Evolutionary conservation across 1,140 invertebrate species (phyloP).

Genomic region (Hycleus cichorii): DNA sequence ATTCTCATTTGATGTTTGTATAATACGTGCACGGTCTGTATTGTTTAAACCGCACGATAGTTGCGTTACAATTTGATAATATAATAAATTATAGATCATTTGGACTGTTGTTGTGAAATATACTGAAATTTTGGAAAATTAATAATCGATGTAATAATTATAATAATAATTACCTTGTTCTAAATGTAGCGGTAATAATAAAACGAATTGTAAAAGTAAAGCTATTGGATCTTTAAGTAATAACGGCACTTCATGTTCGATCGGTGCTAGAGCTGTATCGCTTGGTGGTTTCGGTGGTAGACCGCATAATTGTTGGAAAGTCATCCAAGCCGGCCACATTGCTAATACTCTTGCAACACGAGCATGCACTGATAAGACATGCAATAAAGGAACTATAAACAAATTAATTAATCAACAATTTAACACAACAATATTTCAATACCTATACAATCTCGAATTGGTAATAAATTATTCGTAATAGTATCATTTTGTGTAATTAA

Average conservation of each 20-base stretch:
- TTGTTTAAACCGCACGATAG: slow-evolving; percentile 58
- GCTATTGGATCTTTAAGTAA: slow-evolving; percentile 77
- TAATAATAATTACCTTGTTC: slow-evolving; percentile 62
- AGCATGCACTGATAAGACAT: slow-evolving; percentile 80
- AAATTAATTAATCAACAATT: not conserved
- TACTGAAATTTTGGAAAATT: slow-evolving; percentile 49
- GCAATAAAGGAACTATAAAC: slow-evolving; percentile 69
- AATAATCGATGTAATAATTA: not conserved
- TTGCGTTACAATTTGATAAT: slow-evolving; percentile 77
- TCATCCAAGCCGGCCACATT: slow-evolving; percentile 57
- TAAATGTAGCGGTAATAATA: slow-evolving; percentile 75
- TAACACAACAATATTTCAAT: slow-evolving; percentile 31
- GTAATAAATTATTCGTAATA: slow-evolving; percentile 53
- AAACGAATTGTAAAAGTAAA: slow-evolving; percentile 76
- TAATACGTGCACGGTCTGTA: slow-evolving; percentile 41
- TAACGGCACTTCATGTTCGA: slow-evolving; percentile 67
- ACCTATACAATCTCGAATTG: slow-evolving; percentile 83
- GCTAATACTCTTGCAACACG: slow-evolving; percentile 52
- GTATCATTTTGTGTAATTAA: slow-evolving; percentile 51
- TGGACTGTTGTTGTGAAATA: slow-evolving; percentile 82
- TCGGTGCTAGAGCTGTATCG: slow-evolving; percentile 41
- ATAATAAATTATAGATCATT: slow-evolving; percentile 79
- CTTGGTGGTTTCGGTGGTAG: slow-evolving; percentile 34
- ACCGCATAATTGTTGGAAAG: slow-evolving; percentile 57
- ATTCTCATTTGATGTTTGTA: slow-evolving; percentile 19